phyloP scores from a whole-genome alignment of 2,113 vertebrate species.

The Ptychochromis oligacanthus region DNA sequence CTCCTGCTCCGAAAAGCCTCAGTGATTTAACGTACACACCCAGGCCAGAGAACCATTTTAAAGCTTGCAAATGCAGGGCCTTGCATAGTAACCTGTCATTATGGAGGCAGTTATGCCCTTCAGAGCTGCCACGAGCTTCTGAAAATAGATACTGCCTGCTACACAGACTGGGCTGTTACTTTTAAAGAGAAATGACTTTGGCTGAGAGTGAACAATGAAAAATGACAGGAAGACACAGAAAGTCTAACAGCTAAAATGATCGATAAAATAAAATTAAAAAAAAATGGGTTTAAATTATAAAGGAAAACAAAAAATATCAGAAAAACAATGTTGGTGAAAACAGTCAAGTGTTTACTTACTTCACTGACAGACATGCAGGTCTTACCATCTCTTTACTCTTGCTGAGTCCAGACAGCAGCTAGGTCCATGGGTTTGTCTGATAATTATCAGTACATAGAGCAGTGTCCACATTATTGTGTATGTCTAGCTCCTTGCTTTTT shows the following conservation, averaged over 20 bases:
- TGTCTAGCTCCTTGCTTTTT: slow-evolving; percentile 60
- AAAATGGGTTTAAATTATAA: background rate
- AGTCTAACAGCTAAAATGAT: background rate
- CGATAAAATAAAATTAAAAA: background rate
- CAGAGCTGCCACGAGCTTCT: slow-evolving; percentile 72
- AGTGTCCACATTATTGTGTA: slow-evolving; percentile 68
- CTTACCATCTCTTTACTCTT: slow-evolving; percentile 66
- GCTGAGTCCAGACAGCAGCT: slow-evolving; percentile 35
- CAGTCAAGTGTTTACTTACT: background rate
- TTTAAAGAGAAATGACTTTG: slow-evolving; percentile 74
- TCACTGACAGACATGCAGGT: slow-evolving; percentile 17
- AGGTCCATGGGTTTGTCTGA: slow-evolving; percentile 45
- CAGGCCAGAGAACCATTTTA: slow-evolving; percentile 67
- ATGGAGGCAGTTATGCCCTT: slow-evolving; percentile 77
- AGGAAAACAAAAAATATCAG: background rate
- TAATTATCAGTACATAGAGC: slow-evolving; percentile 42
- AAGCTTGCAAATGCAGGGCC: slow-evolving; percentile 67
- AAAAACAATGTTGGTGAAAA: background rate
- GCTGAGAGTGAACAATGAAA: slow-evolving; percentile 15
- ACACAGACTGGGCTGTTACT: slow-evolving; percentile 76
- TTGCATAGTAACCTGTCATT: slow-evolving; percentile 78
- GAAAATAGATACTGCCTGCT: slow-evolving; percentile 81
- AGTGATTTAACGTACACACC: slow-evolving; percentile 67
- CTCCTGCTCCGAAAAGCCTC: slow-evolving; percentile 51
- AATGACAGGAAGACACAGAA: background rate